These are phyloP conservation scores for Patella depressa DNA, from an alignment of 2,888 invertebrate genomes.

Conservation along the genomic window DNA sequence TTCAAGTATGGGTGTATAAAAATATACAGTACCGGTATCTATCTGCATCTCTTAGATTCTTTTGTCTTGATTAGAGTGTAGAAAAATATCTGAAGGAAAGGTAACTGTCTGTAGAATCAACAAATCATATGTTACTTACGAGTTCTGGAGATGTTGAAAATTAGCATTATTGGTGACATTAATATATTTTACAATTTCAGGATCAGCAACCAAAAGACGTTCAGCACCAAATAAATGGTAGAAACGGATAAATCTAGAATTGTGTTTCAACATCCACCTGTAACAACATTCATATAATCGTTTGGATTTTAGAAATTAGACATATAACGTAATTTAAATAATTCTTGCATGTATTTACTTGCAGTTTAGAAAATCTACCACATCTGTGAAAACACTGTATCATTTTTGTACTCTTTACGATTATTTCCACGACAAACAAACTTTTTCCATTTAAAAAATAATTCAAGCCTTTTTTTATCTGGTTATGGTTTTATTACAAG, in stretches of 20 bases:
- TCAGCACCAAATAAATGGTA: conserved; percentile 58
- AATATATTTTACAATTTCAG: conserved; percentile 53
- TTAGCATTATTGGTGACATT: conserved; percentile 59
- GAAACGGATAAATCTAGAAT: conserved; percentile 54
- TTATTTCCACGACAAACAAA: not conserved
- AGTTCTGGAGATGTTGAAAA: conserved; percentile 35
- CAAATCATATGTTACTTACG: conserved; percentile 1
- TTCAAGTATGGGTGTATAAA: too few relatives aligned
- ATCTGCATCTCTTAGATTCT: too few relatives aligned
- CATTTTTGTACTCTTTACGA: not conserved
- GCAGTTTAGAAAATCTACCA: not conserved
- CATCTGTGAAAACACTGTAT: not conserved
- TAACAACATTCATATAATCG: not conserved
- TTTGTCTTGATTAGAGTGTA: too few relatives aligned
- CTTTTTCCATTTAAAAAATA: too few relatives aligned
- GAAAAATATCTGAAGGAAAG: too few relatives aligned
- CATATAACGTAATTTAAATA: not conserved
- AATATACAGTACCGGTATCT: too few relatives aligned
- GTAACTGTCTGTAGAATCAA: too few relatives aligned
- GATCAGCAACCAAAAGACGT: conserved; percentile 58
- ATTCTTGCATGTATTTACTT: not conserved
- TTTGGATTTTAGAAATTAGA: not conserved
- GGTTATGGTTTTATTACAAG: too few relatives aligned
- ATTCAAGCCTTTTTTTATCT: too few relatives aligned
- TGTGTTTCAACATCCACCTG: conserved; percentile 54